phyloP scores from a whole-genome alignment of 2,888 invertebrate species.

The Rutpela maculata region DNA sequence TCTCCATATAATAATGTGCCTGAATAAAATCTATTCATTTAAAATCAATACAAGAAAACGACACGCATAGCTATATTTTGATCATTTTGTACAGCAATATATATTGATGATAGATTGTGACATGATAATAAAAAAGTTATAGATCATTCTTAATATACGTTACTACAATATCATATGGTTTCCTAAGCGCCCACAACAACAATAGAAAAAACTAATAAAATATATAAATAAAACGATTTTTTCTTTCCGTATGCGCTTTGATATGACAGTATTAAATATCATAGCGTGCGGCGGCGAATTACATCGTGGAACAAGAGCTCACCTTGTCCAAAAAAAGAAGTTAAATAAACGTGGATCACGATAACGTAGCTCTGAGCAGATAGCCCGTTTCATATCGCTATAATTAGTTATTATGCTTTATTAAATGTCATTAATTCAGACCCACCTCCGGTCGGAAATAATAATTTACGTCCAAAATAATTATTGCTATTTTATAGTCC shows the following conservation, averaged over 20 bases:
- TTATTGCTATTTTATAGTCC: constrained; percentile 53
- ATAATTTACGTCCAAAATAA: constrained; percentile 48
- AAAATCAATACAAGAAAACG: not conserved
- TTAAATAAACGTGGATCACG: constrained; percentile 46
- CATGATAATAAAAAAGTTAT: not conserved
- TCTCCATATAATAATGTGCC: no score
- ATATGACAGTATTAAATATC: not conserved
- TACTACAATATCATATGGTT: not conserved
- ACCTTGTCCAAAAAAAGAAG: constrained; percentile 18
- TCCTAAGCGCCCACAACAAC: not conserved
- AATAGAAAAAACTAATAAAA: not conserved
- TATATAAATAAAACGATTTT: constrained; percentile 17
- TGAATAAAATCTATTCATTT: not conserved
- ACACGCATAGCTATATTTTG: not conserved
- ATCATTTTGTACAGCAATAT: not conserved
- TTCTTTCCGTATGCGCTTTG: not conserved
- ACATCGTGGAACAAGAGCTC: constrained; percentile 2
- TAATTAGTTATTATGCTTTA: constrained; percentile 45
- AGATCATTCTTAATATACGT: not conserved
- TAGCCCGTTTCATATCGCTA: constrained; percentile 33
- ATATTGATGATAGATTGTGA: not conserved
- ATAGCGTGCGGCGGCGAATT: constrained; percentile 25
- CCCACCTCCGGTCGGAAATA: constrained; percentile 40
- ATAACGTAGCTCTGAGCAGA: constrained; percentile 12
- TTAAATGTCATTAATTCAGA: constrained; percentile 46